phyloP scores from a whole-genome alignment of 2,888 invertebrate species.

The Tanypteryx hageni region DNA sequence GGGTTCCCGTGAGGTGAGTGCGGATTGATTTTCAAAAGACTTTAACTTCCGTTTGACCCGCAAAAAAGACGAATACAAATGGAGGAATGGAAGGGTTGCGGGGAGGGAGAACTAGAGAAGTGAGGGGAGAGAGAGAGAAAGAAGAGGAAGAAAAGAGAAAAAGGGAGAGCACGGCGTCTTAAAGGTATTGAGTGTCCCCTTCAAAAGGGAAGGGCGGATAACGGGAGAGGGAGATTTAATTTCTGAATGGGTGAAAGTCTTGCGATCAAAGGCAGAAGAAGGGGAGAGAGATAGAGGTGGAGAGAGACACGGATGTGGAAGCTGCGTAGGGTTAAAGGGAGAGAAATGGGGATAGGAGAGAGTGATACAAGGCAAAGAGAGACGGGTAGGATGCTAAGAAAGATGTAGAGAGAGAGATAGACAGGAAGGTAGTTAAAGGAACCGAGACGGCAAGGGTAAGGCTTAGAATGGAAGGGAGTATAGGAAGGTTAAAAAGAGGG shows the following conservation, averaged over 20 bases:
- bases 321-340: too few species aligned
- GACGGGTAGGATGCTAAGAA: neutral
- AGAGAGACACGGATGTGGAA: too few species aligned
- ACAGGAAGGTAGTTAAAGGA: neutral
- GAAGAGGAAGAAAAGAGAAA: neutral
- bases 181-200: neutral
- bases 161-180: neutral
- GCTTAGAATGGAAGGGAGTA: neutral
- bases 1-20: neutral
- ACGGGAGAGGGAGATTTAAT: neutral
- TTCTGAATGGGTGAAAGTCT: too few species aligned
- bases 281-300: too few species aligned
- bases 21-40: constrained; percentile 8
- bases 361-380: neutral
- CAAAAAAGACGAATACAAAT: neutral
- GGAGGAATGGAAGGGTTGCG: too few species aligned
- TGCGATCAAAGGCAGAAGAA: too few species aligned
- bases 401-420: neutral
- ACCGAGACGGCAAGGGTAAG: neutral
- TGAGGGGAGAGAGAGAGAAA: too few species aligned
- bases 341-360: too few species aligned
- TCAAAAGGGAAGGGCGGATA: neutral
- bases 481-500: too few species aligned
- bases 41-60: neutral
- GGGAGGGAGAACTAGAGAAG: too few species aligned